A percentile compares a stretch with the other conserved stretches of the same genome.
phyloP scores from a whole-genome alignment of 2,113 vertebrate species.

The Pollimyrus isidori region DNA sequence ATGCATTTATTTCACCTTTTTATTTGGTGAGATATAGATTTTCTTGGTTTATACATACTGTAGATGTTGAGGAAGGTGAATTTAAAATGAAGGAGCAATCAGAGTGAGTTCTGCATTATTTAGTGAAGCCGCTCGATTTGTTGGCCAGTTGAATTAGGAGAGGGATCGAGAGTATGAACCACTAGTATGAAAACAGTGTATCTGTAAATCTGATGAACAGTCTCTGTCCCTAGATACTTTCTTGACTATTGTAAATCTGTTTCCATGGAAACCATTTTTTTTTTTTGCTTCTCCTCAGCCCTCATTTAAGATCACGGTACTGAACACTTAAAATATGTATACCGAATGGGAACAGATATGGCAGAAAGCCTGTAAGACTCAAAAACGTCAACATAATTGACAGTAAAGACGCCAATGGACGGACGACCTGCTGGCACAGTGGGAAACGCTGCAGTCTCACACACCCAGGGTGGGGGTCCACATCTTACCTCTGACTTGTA shows the following conservation, averaged over 20 bases:
- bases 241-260: slow-evolving; percentile 67
- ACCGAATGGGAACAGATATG: neutral
- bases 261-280: slow-evolving; percentile 62
- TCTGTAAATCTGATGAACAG: slow-evolving; percentile 61
- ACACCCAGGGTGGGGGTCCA: neutral
- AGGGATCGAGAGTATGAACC: neutral
- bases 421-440: neutral
- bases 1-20: neutral
- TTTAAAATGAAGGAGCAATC: neutral
- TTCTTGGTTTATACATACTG: neutral
- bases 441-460: neutral
- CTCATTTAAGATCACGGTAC: slow-evolving; percentile 6
- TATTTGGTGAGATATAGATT: neutral
- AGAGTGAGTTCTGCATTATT: neutral
- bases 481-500: neutral
- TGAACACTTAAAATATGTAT: slow-evolving; percentile 10
- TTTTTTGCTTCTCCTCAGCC: slow-evolving; percentile 40
- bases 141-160: neutral
- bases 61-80: neutral
- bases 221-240: slow-evolving; percentile 61
- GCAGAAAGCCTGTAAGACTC: neutral
- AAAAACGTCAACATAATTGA: neutral
- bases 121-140: neutral
- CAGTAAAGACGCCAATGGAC: neutral
- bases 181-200: slow-evolving; percentile 48